These are phyloP conservation scores for Aradophagus sp. DNA, from an alignment of 1,140 invertebrate species.

Conservation along the genomic window DNA sequence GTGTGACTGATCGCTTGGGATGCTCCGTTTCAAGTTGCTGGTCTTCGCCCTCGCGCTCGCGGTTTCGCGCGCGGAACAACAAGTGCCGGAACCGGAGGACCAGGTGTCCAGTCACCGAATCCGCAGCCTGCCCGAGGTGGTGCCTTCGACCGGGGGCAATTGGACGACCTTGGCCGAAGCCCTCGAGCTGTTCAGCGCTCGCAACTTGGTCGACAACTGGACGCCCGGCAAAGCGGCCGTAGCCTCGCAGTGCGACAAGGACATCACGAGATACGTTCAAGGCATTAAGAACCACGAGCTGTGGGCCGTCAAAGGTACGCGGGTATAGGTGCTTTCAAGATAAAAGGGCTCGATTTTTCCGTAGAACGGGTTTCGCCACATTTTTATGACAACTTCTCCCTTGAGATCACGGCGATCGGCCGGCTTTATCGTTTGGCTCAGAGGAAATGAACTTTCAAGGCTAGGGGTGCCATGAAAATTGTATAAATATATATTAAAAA, in stretches of 20 bases:
- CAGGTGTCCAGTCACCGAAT: conserved; percentile 39
- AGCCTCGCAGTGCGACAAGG: conserved; percentile 74
- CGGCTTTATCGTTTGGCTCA: too few relatives aligned
- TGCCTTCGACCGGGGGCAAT: conserved; percentile 28
- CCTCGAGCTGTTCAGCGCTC: conserved; percentile 74
- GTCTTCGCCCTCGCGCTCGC: conserved; percentile 14
- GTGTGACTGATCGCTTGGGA: background rate
- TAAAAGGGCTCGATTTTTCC: too few relatives aligned
- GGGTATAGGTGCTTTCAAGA: too few relatives aligned
- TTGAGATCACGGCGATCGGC: too few relatives aligned
- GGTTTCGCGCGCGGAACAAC: conserved; percentile 13
- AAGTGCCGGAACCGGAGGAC: conserved; percentile 22
- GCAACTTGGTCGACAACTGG: conserved; percentile 71
- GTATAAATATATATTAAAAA: too few relatives aligned
- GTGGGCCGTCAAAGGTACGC: conserved; percentile 84
- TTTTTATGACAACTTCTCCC: too few relatives aligned
- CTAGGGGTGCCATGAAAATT: too few relatives aligned
- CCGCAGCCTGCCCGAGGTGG: conserved; percentile 56
- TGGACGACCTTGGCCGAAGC: conserved; percentile 69
- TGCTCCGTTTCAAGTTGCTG: conserved; percentile 1
- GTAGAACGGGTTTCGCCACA: too few relatives aligned
- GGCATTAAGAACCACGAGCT: conserved; percentile 78
- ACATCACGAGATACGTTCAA: conserved; percentile 79
- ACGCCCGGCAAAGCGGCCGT: conserved; percentile 61
- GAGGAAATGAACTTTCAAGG: too few relatives aligned